Evolutionary conservation across 2,888 invertebrate genomes (phyloP).

Genomic region (Chloroclysta siterata): DNA sequence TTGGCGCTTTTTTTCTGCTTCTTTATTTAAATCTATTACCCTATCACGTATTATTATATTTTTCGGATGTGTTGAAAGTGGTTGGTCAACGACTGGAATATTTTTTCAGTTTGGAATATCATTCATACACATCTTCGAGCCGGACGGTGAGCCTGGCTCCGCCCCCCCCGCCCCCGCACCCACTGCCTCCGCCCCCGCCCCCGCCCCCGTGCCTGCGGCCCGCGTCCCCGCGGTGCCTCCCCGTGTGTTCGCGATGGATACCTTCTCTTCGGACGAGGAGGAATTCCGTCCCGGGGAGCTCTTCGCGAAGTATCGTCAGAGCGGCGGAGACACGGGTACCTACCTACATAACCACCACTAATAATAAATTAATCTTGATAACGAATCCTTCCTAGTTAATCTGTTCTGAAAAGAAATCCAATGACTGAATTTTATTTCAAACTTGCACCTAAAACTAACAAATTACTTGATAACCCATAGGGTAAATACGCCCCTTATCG

Average conservation of each 20-base stretch:
- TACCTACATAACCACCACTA: no score
- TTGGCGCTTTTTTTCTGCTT: no score
- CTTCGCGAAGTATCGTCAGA: conserved; percentile 83
- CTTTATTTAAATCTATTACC: background rate
- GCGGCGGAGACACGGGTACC: conserved; percentile 46
- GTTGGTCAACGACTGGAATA: background rate
- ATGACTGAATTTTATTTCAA: no score
- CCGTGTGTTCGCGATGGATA: conserved; percentile 58
- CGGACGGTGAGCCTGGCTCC: conserved; percentile 56
- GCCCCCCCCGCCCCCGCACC: conserved; percentile 10
- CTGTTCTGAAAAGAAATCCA: no score
- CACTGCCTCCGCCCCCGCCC: conserved; percentile 5
- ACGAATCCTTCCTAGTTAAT: no score
- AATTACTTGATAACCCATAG: no score
- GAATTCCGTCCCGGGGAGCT: conserved; percentile 87
- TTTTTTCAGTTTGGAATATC: conserved; percentile 90
- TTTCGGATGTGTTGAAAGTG: no score
- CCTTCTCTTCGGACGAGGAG: conserved; percentile 83
- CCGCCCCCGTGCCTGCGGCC: conserved; percentile 28
- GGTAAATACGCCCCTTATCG: no score
- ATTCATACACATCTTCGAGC: conserved; percentile 88
- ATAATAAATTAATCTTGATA: no score
- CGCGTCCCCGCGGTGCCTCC: conserved; percentile 23
- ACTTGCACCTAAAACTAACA: no score
- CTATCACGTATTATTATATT: no score